Evolutionary conservation across 2,888 invertebrate genomes (phyloP).

Genomic region (Torymus aiolomorphi): DNA sequence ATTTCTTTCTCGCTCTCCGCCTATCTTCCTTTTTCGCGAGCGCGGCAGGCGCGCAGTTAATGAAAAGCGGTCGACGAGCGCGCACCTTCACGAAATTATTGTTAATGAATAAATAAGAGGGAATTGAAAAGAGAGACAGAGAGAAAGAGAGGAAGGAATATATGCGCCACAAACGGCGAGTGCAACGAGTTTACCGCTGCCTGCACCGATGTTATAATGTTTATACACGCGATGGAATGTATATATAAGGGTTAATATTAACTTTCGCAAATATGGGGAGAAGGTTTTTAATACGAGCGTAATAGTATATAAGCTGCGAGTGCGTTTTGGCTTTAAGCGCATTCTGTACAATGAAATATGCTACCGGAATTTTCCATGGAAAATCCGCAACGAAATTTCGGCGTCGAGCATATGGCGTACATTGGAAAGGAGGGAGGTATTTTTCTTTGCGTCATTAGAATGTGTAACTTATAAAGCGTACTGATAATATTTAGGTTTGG

Average conservation of each 20-base stretch:
- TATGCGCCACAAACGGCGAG: no score
- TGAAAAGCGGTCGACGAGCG: slow-evolving; percentile 23
- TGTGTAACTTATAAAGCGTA: no score
- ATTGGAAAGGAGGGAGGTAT: neutral
- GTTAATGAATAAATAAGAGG: slow-evolving; percentile 54
- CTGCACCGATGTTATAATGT: no score
- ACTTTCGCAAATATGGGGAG: slow-evolving; percentile 17
- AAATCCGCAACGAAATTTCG: neutral
- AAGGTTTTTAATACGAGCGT: slow-evolving; percentile 27
- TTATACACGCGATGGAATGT: neutral
- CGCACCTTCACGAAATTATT: slow-evolving; percentile 49
- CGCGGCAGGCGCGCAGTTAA: slow-evolving; percentile 6
- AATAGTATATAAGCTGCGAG: slow-evolving; percentile 17
- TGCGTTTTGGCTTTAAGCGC: slow-evolving; percentile 17
- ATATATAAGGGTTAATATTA: slow-evolving; percentile 32
- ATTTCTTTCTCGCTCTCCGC: neutral
- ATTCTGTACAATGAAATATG: slow-evolving; percentile 12
- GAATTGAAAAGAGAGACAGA: slow-evolving; percentile 20
- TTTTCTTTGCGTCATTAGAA: neutral
- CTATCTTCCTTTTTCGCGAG: neutral
- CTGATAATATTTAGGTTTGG: no score
- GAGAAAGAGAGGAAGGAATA: neutral
- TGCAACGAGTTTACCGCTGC: no score
- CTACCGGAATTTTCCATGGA: slow-evolving; percentile 1
- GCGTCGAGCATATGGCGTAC: no score